Evolutionary conservation across 2,113 vertebrate species (phyloP), one percentile per base, ranked within the genome.

Genomic region (Neolamprologus variostigma): DNA sequence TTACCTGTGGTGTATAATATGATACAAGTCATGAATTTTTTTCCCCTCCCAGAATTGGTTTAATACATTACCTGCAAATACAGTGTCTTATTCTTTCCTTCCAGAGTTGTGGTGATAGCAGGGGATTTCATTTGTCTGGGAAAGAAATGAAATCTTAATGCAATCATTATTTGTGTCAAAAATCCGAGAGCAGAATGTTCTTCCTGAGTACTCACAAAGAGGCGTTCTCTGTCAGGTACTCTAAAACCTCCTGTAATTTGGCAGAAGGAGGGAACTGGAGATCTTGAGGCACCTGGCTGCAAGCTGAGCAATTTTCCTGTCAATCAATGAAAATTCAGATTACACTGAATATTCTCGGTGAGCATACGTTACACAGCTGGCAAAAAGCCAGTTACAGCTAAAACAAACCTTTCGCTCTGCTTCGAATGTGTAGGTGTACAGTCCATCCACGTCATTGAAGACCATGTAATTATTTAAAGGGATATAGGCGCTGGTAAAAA

Each of bases 111-210:
- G 90, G 98, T 99, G 93, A 99, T 99, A 17, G 98, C 98, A 79
- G 99, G 98, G 89, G 98, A 99, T 94, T 99, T 99, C 99, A 99
- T 99, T 93, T 99, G 99, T 92, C 99, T 99, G 91, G 11, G 12
- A 93, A 55, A 89, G 9, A 66, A n/a, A 93, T n/a, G 3, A 78
- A 1, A 11, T 45, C 16, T 81, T 26, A 19, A 82, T 4, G 5
- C 68, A 3, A 79, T 76, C 5, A 14, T 10, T 31, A 8, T 23
- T 10, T 19, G n/a, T 57, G 82, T 59, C 1, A 5, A 4, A 5
- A 21, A 8, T 31, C 8, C 5, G 0, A 21, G 3, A n/a, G n/a
- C 12, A 12, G 14, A 42, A 7, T 55, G 8, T 61, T 40, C 35
- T 57, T 45, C 2, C 35, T 13, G 68, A 37, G 26, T 16, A 97